Evolutionary conservation across 2,888 invertebrate genomes (phyloP).

Genomic region (Aspidiotus rigidus): DNA sequence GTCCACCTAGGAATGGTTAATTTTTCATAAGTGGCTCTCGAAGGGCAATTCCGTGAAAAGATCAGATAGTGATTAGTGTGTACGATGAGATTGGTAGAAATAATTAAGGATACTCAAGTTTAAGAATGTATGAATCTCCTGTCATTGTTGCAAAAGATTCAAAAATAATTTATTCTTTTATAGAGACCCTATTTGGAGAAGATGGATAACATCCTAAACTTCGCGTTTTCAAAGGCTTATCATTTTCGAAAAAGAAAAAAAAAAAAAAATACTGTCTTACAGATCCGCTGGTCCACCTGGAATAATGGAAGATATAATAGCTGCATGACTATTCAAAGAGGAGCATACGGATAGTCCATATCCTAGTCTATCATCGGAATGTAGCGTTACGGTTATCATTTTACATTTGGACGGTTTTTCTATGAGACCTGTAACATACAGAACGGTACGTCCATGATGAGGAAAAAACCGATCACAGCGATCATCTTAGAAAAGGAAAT

Average conservation of each 20-base stretch:
- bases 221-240: no score
- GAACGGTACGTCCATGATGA: background rate
- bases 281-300: conserved; percentile 39
- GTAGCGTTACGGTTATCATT: conserved; percentile 28
- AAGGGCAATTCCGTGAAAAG: no score
- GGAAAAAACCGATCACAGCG: background rate
- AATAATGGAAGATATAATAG: conserved; percentile 38
- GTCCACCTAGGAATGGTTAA: no score
- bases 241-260: background rate
- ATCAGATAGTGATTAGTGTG: no score
- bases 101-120: no score
- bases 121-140: no score
- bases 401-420: conserved; percentile 19
- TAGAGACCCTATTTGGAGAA: no score
- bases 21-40: no score
- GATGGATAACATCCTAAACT: no score
- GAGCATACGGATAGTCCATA: conserved; percentile 30
- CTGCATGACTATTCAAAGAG: conserved; percentile 6
- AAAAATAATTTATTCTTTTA: no score
- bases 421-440: background rate
- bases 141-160: no score
- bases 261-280: conserved; percentile 32
- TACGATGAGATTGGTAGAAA: no score
- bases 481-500: background rate
- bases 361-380: conserved; percentile 35